Evolutionary conservation across 2,113 vertebrate genomes (phyloP), one percentile per base, ranked within the genome.

Genomic region (Orthochromis indermauri): DNA sequence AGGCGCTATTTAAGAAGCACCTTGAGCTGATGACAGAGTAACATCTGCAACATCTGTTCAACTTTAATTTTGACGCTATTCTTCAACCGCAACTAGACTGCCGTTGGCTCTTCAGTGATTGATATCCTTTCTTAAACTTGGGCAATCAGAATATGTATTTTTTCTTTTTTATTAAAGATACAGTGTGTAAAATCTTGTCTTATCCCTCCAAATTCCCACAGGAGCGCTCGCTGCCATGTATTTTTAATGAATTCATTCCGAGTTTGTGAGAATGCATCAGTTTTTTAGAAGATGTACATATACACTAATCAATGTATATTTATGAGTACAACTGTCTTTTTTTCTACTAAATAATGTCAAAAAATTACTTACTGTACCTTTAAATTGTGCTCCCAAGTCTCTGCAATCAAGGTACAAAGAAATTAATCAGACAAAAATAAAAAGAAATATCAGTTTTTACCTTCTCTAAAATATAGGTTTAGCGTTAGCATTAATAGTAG

Each of bases 31-130:
- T 21, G 19, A 21, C 19, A 21, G 19, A 68, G 33, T 40, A 40
- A 40, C 35, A 19, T 40, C 35, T 24, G n/a, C 19, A 40, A 40
- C 35, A 68, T 24, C 35, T 24, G 35, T 71, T 42, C 35, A 24
- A 71, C 66, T 71, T 68, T 40, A 0, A 68, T 9, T 1, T 68
- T 16, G n/a, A 24, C 0, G 12, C n/a, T 1, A 14, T 42, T 42
- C 1, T 42, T 42, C 3, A 71, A 71, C 7, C 3, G 12, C n/a
- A 40, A 24, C 35, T 40, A 71, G 66, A 42, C 61, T 4, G 12
- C 35, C 4, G 12, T 35, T 42, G n/a, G 35, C 0, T 68, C 35
- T 40, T 14, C 63, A 40, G n/a, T 40, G 63, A 0, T 40, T 68
- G 63, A 14, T 40, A 42, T 71, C 35, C 35, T 24, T 71, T 40